A percentile compares a stretch with the other conserved stretches of the same genome.
Evolutionary conservation across 2,797 vertebrate genomes (phyloP).

Genomic region (Hypotaenidia philippensis): DNA sequence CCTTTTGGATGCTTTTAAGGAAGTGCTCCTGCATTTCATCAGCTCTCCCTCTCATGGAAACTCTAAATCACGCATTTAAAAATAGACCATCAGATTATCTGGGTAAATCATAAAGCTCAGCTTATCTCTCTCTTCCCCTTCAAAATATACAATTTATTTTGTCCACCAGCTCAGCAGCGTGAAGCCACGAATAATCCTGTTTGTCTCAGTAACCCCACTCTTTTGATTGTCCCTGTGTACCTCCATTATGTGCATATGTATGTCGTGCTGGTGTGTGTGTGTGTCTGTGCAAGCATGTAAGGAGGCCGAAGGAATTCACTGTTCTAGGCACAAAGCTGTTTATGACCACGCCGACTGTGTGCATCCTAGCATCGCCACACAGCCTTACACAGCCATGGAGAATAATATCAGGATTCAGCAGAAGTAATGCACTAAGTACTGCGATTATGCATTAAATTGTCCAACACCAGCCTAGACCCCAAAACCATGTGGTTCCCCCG

Average conservation of each 20-base stretch:
- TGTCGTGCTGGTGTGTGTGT: background rate
- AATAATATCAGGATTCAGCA: background rate
- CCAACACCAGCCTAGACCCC: background rate
- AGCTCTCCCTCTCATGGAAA: slow-evolving; percentile 43
- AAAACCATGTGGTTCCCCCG: background rate
- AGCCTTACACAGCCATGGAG: background rate
- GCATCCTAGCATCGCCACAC: background rate
- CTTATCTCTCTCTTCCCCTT: slow-evolving; percentile 66
- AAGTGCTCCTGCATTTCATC: slow-evolving; percentile 27
- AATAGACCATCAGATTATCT: slow-evolving; percentile 79
- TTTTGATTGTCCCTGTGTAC: background rate
- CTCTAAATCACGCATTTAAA: slow-evolving; percentile 72
- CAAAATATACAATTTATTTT: slow-evolving; percentile 71
- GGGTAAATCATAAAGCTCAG: slow-evolving; percentile 75
- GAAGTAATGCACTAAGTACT: background rate
- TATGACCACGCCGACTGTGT: background rate
- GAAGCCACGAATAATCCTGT: slow-evolving; percentile 58
- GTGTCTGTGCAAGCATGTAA: fast-evolving
- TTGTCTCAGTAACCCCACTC: slow-evolving; percentile 18
- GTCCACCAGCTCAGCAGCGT: slow-evolving; percentile 14
- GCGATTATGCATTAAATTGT: background rate
- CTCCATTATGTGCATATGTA: background rate
- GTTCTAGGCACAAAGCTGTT: background rate
- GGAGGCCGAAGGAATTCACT: background rate
- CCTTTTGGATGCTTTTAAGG: background rate